These are phyloP conservation scores for Galagoides demidoff DNA, from an alignment of 2,797 vertebrate species.

Conservation along the genomic window DNA sequence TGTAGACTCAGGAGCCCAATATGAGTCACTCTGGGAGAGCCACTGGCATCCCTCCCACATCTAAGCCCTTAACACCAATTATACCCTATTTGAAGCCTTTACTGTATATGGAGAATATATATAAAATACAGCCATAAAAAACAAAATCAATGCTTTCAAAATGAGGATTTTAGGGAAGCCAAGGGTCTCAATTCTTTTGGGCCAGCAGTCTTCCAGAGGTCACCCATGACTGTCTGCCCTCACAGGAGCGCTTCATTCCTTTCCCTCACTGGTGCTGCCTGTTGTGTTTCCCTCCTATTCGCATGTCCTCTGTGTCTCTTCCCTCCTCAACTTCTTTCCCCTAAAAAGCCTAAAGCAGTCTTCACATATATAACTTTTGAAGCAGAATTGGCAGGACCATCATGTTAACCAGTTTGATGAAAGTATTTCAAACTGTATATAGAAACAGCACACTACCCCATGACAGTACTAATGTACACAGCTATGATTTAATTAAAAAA, in stretches of 20 bases:
- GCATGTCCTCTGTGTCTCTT: background rate
- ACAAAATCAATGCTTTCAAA: background rate
- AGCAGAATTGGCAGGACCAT: background rate
- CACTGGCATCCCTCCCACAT: background rate
- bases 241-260: background rate
- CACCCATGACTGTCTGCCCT: background rate
- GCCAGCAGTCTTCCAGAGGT: background rate
- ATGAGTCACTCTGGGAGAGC: background rate
- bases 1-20: background rate
- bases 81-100: background rate
- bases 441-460: no score
- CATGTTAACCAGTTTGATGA: background rate
- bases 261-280: background rate
- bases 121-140: background rate
- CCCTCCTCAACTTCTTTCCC: background rate
- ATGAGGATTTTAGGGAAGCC: background rate
- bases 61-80: background rate
- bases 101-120: background rate
- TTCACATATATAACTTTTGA: background rate
- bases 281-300: background rate
- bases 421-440: no score
- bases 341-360: background rate
- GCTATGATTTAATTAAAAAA: no score
- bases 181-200: background rate
- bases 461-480: no score